Evolutionary conservation across 2,113 vertebrate species (phyloP), one percentile per base, ranked within the genome.

Genomic region (Microcebus ravelobensis): DNA sequence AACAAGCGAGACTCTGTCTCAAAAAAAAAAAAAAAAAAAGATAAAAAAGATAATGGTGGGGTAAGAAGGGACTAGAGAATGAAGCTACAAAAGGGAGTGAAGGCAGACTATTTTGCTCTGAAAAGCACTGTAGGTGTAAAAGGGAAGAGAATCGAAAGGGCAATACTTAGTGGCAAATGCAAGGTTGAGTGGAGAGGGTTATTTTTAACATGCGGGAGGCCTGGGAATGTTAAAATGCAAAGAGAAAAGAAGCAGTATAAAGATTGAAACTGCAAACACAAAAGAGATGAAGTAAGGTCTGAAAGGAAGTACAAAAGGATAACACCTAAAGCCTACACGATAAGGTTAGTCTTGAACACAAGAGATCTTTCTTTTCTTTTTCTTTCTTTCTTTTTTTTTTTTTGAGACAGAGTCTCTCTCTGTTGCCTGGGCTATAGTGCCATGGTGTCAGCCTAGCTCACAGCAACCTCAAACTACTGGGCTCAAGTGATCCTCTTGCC

Each of bases 111-210:
- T 39, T 96, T 52, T 81, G 29, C 55, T 93, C 57, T 77, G 65
- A 70, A 65, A 91, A 90, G 13, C 68, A 71, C 1, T 31, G 1
- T 50, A 36, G 61, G 39, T 48, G 57, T 23, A 59, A 92, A 92
- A 94, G 57, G 63, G 67, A 81, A 84, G 45, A n/a, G 10, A 76
- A 80, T 85, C 36, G 42, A 74, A 20, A 79, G 9, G 12, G 52
- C 25, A 45, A 70, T 27, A 76, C 12, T 14, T 31, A 88, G 31
- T 42, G 50, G 10, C 50, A 63, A 76, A 86, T 25, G 5, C 59
- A 63, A 70, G 29, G 12, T 39, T 1, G 0, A 10, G 6, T 5
- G 18, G 13, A 65, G 5, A 20, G 31, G 1, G 8, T 5, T 31
- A 15, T 42, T 52, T 83, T 61, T 61, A 92, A 18, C 45, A 55